Base-by-base conservation (phyloP, 2,888 invertebrate genomes). In the Oligia strigilis region DNA sequence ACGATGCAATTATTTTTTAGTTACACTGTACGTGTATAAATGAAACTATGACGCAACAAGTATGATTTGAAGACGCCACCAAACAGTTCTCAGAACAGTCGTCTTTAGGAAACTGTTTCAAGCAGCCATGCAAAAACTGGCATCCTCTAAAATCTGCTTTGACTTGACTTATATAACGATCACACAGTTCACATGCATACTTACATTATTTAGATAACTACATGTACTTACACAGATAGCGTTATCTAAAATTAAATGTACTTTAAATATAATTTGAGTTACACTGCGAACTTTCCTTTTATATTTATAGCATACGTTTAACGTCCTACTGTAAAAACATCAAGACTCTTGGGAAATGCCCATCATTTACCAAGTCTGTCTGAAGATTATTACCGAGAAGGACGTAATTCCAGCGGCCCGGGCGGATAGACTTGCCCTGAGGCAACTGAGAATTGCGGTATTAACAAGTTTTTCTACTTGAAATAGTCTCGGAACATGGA, bases 401-500 rank as follows among this genome's bases (percentile, higher is more conserved):
- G 55, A 29, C 60, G 76, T 72, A 75, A 75, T 77, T 81, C 75
- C 65, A 69, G 73, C 78, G 66, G 77, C 70, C 77, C 64, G 75
- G 52, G 36, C 17, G 81, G 75, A 73, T 82, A 79, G 78, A 65
- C 78, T 78, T 82, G 71, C 73, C 85, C 75, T 43, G 70, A 82
- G 82, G 85, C 77, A 75, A 73, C 73, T 77, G 75, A 43, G 82
- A 87, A 82, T 78, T 78, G 87, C 78, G 80, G 79, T 76, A 77
- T 87, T 87, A 78, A 86, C 87, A 87, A 87, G 78, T 85, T 87
- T 87, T 87, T 85, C 87, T 78, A 82, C 80, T 87, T 87, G 78
- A 72, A 85, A 85, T 72, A 82, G 85, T 77, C 85, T 80, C 73
- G 66, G 55, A 87, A 86, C 85, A 84, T 74, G 74, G 64, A 58